A percentile compares a stretch with the other conserved stretches of the same genome.
These are phyloP conservation scores for Sycophila sp. DNA, from an alignment of 1,140 invertebrate genomes.

Conservation along the genomic window DNA sequence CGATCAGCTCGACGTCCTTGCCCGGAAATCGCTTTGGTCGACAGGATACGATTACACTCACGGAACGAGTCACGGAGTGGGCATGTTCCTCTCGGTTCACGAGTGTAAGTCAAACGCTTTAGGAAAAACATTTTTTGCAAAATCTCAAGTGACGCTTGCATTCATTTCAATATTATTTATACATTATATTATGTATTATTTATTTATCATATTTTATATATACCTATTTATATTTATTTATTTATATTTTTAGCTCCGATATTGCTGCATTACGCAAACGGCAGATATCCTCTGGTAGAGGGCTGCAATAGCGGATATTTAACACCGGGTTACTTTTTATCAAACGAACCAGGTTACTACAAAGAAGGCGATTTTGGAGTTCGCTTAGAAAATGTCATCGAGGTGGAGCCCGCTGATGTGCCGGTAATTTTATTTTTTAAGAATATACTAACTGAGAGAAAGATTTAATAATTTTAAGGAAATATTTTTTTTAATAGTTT, in stretches of 20 bases:
- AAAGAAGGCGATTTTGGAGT: conserved; percentile 89
- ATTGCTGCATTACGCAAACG: conserved; percentile 69
- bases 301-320: conserved; percentile 59
- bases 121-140: neutral
- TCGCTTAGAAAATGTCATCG: conserved; percentile 90
- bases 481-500: too few relatives aligned
- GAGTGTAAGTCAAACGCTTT: conserved; percentile 76
- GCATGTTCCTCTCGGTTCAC: conserved; percentile 84
- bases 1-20: conserved; percentile 78
- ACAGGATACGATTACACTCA: conserved; percentile 84
- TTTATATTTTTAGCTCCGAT: conserved; percentile 74
- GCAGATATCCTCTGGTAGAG: neutral
- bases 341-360: conserved; percentile 84
- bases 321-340: conserved; percentile 86
- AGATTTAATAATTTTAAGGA: too few relatives aligned
- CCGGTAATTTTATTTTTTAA: conserved; percentile 45
- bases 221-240: neutral
- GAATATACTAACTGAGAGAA: too few relatives aligned
- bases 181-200: too few relatives aligned
- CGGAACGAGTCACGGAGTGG: conserved; percentile 91
- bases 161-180: neutral
- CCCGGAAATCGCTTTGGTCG: conserved; percentile 83
- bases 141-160: neutral
- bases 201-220: neutral
- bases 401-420: conserved; percentile 75